These are phyloP conservation scores for Natrix natrix DNA, from an alignment of 2,797 vertebrate genomes.

Conservation along the genomic window DNA sequence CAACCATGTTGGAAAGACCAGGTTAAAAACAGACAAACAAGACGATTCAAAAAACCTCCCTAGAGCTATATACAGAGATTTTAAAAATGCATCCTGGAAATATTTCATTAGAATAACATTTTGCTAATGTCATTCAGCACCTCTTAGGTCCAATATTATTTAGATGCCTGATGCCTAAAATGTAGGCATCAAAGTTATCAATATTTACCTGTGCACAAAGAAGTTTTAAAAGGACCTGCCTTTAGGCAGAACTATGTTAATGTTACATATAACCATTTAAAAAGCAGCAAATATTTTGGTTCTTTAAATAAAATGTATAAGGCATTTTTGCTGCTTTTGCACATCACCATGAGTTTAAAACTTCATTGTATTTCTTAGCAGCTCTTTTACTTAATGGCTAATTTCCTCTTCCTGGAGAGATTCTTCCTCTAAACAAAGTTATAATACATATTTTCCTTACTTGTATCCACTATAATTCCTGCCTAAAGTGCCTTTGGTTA, in stretches of 20 bases:
- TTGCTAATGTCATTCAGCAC: background rate
- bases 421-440: slow-evolving; percentile 20
- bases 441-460: slow-evolving; percentile 5
- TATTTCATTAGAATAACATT: background rate
- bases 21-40: background rate
- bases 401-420: background rate
- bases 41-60: background rate
- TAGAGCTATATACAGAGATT: background rate
- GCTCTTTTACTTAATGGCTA: background rate
- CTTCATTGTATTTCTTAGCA: slow-evolving; percentile 8
- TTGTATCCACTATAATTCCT: slow-evolving; percentile 35
- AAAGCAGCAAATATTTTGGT: slow-evolving; percentile 55
- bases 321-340: background rate
- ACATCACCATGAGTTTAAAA: slow-evolving; percentile 24
- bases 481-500: slow-evolving; percentile 65
- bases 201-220: background rate
- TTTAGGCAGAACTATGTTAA: slow-evolving; percentile 20
- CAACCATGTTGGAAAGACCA: background rate
- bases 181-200: background rate
- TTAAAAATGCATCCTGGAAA: background rate
- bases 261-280: slow-evolving; percentile 30
- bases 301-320: slow-evolving; percentile 13
- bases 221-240: background rate
- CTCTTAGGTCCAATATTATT: too few relatives aligned
- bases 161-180: background rate